Evolutionary conservation across 2,888 invertebrate species (phyloP), one percentile per base, ranked within the genome.

Genomic region (Caenorhabditis sp.): DNA sequence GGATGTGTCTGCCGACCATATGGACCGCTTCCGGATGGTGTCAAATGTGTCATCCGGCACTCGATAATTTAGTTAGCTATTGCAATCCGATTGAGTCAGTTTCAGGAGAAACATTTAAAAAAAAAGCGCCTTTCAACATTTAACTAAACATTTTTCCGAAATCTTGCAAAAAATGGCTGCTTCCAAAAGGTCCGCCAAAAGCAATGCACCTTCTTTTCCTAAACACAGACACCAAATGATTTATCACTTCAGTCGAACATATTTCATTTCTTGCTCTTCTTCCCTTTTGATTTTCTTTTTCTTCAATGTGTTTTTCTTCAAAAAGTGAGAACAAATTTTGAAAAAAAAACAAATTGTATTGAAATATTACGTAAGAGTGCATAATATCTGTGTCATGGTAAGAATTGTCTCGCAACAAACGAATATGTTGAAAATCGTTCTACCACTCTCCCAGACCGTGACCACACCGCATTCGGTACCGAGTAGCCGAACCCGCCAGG

Each of bases 11-110:
- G 22, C 22, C 18, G n/a, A 44, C 56, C 72, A 64, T 70, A 51
- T 70, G 70, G 70, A 60, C 20, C 22, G 24, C 24, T 56, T 70
- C 15, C 50, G 24, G 35, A 22, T 15, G 47, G 65, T 65, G 74
- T 74, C 65, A 67, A 74, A 74, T 65, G 74, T 74, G 74, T 74
- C 65, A 67, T 60, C 74, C 58, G 13, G 26, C 13, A 6, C n/a
- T n/a, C 24, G 24, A 37, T 65, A 65, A 74, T 65, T 40, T 50
- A 60, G 28, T 72, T 64, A 22, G 32, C 15, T 20, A 15, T 37
- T 6, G 9, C 24, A 24, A 18, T 55, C 28, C 0, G 40, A 47
- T 15, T 28, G 70, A 44, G 26, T 50, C 2, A 13, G 40, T 56
- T 15, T 15, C 35, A 11, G 71, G 22, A 40, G n/a, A 5, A 13